phyloP scores from a whole-genome alignment of 2,113 vertebrate genomes.

The Esox niger region DNA sequence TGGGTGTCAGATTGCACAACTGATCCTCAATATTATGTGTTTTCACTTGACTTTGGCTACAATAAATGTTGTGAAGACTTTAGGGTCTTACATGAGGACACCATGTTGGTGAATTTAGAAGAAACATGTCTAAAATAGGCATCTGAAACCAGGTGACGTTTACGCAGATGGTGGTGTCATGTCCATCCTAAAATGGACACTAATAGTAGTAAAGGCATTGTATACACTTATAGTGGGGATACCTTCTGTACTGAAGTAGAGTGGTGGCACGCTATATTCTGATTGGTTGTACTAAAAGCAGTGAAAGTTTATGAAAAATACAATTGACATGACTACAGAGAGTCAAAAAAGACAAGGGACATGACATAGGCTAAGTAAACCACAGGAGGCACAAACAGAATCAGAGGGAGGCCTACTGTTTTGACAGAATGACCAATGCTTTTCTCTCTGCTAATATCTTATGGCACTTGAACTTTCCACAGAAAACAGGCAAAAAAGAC shows the following conservation, averaged over 20 bases:
- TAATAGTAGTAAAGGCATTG: constrained; percentile 46
- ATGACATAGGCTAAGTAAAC: constrained; percentile 42
- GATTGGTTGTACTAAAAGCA: constrained; percentile 2
- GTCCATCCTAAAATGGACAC: constrained; percentile 25
- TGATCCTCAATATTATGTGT: constrained; percentile 33
- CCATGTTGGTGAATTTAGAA: background rate
- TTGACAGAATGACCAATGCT: constrained; percentile 42
- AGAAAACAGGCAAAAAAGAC: constrained; percentile 53
- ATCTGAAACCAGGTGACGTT: constrained; percentile 18
- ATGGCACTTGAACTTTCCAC: constrained; percentile 62
- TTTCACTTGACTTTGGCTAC: constrained; percentile 35
- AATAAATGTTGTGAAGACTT: constrained; percentile 10
- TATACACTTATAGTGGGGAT: constrained; percentile 22
- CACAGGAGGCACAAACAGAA: constrained; percentile 53
- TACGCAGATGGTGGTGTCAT: constrained; percentile 45
- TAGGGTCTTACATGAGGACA: background rate
- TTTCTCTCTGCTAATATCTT: constrained; percentile 42
- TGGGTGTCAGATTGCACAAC: constrained; percentile 38
- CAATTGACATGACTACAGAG: constrained; percentile 45
- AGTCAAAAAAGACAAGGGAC: no score
- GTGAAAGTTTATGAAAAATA: constrained; percentile 32
- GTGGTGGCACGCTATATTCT: constrained; percentile 8
- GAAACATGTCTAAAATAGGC: constrained; percentile 5
- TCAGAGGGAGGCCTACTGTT: constrained; percentile 43
- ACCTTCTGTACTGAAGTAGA: constrained; percentile 7